These are phyloP conservation scores for Forbesichthys agassizii DNA, from an alignment of 2,113 vertebrate species.

Conservation along the genomic window DNA sequence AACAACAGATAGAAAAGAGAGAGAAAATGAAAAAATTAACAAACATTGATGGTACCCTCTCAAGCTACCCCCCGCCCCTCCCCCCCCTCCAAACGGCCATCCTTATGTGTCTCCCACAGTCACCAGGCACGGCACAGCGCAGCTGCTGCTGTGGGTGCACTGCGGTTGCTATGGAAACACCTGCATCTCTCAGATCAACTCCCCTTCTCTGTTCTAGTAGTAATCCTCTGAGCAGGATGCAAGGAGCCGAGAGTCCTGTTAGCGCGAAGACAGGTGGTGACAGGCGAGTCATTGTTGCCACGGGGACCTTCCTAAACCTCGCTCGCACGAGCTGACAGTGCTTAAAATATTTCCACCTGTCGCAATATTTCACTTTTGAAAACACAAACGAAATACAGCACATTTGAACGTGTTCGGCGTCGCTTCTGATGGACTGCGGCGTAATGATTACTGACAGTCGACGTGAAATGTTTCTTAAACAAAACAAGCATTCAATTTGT, in stretches of 20 bases:
- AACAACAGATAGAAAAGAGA: neutral
- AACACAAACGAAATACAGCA: too few species aligned
- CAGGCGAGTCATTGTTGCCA: slow-evolving; percentile 46
- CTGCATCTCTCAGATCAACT: slow-evolving; percentile 39
- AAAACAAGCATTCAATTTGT: too few species aligned
- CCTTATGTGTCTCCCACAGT: slow-evolving; percentile 14
- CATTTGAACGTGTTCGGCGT: too few species aligned
- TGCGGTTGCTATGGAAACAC: slow-evolving; percentile 76
- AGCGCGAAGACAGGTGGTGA: slow-evolving; percentile 53
- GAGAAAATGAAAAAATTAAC: neutral
- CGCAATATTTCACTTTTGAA: too few species aligned
- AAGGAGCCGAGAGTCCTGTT: slow-evolving; percentile 34
- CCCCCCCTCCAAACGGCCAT: neutral
- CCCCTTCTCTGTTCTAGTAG: slow-evolving; percentile 4
- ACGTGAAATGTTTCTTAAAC: too few species aligned
- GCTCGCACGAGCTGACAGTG: too few species aligned
- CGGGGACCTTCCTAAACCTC: neutral
- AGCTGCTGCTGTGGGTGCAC: slow-evolving; percentile 40
- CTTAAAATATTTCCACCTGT: too few species aligned
- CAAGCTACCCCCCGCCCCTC: neutral
- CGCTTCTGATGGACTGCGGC: too few species aligned
- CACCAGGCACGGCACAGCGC: slow-evolving; percentile 33
- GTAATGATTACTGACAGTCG: too few species aligned
- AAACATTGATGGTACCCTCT: neutral
- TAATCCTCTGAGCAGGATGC: slow-evolving; percentile 79